phyloP scores from a whole-genome alignment of 1,140 invertebrate species.

The Heliconius himera region DNA sequence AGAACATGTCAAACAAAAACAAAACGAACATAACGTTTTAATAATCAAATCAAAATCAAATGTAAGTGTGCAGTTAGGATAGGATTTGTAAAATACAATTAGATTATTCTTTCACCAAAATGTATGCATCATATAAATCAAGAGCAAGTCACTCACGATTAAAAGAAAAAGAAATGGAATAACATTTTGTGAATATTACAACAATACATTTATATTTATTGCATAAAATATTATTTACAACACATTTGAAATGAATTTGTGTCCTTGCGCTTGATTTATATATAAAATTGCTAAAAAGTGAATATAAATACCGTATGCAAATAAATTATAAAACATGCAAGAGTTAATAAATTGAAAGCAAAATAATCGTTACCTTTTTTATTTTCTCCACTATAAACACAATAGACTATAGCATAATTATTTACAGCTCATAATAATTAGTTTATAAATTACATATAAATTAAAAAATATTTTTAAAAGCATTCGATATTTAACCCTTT shows the following conservation, averaged over 20 bases:
- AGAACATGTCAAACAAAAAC: constrained; percentile 77
- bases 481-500: constrained; percentile 26
- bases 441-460: constrained; percentile 24
- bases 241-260: background rate
- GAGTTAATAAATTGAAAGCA: constrained; percentile 39
- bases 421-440: constrained; percentile 27
- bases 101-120: constrained; percentile 74
- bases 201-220: background rate
- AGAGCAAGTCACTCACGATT: constrained; percentile 48
- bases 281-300: constrained; percentile 27
- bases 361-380: constrained; percentile 25
- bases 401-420: constrained; percentile 24
- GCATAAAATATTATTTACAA: constrained; percentile 1
- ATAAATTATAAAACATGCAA: constrained; percentile 48
- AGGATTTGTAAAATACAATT: constrained; percentile 76
- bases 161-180: background rate
- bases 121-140: constrained; percentile 61
- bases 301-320: constrained; percentile 42
- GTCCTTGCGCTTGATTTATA: constrained; percentile 41
- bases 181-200: background rate
- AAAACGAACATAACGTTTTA: constrained; percentile 52
- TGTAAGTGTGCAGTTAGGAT: constrained; percentile 71
- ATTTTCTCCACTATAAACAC: constrained; percentile 34
- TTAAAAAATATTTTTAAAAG: constrained; percentile 19
- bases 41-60: constrained; percentile 56